phyloP scores from a whole-genome alignment of 1,140 invertebrate genomes.

The Polypedilum vanderplanki region DNA sequence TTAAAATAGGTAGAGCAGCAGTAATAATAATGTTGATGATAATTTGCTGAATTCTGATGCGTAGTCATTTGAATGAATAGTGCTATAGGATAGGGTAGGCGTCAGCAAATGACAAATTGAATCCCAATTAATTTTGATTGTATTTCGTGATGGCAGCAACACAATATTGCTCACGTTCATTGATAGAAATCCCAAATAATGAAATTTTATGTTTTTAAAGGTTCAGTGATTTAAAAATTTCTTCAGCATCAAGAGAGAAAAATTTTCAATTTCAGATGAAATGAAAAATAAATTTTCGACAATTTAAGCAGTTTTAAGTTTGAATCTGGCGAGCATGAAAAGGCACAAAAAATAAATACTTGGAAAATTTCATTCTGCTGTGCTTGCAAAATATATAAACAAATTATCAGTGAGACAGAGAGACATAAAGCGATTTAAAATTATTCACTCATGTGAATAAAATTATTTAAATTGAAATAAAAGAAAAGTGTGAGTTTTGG shows the following conservation, averaged over 20 bases:
- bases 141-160: not conserved
- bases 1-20: conserved; percentile 12
- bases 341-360: not conserved
- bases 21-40: conserved; percentile 3
- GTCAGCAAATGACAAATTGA: conserved; percentile 17
- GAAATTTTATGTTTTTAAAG: not conserved
- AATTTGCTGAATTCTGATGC: conserved; percentile 23
- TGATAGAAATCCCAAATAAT: not conserved
- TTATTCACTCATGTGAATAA: conserved; percentile 28
- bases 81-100: not conserved
- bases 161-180: not conserved
- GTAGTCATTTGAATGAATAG: not conserved
- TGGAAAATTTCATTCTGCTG: conserved; percentile 12
- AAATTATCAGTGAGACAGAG: not conserved
- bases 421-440: not conserved
- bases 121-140: conserved; percentile 28
- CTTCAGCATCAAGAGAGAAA: not conserved
- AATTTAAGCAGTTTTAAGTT: too few relatives aligned
- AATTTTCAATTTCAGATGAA: too few relatives aligned
- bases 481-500: not conserved
- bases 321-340: too few relatives aligned
- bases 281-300: too few relatives aligned
- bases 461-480: conserved; percentile 25
- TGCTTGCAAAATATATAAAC: conserved; percentile 3
- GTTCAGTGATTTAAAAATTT: not conserved